Conservation (phyloP, 2,797 vertebrate species). For the Hephaestus fuliginosus region DNA sequence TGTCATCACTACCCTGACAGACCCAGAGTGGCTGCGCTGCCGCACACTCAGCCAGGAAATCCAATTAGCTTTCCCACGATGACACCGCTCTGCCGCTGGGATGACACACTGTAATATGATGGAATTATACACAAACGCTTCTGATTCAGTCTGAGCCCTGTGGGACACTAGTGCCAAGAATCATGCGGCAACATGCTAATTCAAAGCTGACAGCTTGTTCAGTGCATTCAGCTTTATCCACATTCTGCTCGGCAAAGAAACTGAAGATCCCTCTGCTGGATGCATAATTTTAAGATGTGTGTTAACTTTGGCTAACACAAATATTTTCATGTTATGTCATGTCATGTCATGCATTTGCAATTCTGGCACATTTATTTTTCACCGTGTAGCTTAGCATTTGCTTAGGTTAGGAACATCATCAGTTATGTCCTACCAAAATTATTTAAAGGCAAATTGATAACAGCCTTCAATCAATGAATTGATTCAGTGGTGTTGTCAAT, state of each 20-base stretch:
- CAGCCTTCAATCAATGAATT: background rate
- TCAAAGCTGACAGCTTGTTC: conserved; percentile 60
- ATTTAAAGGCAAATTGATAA: background rate
- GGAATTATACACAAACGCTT: conserved; percentile 74
- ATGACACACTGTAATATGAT: conserved; percentile 76
- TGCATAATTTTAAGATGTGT: background rate
- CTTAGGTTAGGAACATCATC: background rate
- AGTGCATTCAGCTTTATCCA: conserved; percentile 12
- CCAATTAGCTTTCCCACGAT: conserved; percentile 80
- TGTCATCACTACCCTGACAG: conserved; percentile 71
- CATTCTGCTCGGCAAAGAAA: background rate
- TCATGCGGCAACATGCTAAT: conserved; percentile 67
- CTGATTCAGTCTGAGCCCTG: conserved; percentile 68
- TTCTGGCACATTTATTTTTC: too few species aligned
- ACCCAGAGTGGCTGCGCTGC: conserved; percentile 55
- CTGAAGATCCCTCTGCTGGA: background rate
- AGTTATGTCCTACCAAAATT: background rate
- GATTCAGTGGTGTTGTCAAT: background rate
- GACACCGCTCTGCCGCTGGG: conserved; percentile 63
- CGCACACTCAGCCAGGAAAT: conserved; percentile 71
- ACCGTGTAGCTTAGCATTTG: background rate
- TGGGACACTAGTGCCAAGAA: conserved; percentile 62
- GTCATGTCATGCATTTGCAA: too few species aligned
- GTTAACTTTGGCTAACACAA: background rate
- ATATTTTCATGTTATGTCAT: background rate